Base-by-base conservation (phyloP, 2,113 vertebrate genomes). In the Xiphophorus couchianus region DNA sequence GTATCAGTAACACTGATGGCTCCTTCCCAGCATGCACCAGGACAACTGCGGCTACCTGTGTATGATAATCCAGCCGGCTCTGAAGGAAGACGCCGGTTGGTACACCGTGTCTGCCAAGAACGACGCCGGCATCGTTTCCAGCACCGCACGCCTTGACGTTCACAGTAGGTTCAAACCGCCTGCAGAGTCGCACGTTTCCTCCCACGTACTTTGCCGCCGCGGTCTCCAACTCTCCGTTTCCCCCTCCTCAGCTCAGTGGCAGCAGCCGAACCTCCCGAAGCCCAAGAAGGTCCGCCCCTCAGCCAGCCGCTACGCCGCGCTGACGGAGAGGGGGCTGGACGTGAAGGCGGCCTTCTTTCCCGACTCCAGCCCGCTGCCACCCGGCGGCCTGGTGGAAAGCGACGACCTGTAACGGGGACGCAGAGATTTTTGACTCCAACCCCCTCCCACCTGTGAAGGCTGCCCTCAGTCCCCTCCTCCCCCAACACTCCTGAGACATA, bases 31-130 rank as follows among this genome's bases (percentile, higher is more conserved):
- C 95, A 99, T 99, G 96, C 97, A 99, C 91, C 97, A 99, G 95
- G 97, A 99, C 89, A 97, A 95, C 91, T 95, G 96, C 0, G 98
- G 98, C 83, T 99, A 99, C 93, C 94, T 99, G 79, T 99, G 98
- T 88, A 97, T 99, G 96, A 97, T 99, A 84, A 97, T 99, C 91
- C 98, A 99, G 92, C 97, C 97, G 27, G 94, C 97, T 82, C 92
- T 95, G 51, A 98, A 99, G 77, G 98, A 99, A 65, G 98, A 99
- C 3, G 97, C 97, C 0, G 98, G 97, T 25, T 99, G 98, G 98
- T 99, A 98, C 67, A 99, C 98, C 0, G 97, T 98, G 48, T 99
- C 98, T 0, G 98, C 98, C 79, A 99, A 99, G 94, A 99, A 99
- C 0, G 98, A 98, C 15, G 98, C 98, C 0, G 98, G 98, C 65